A percentile compares a stretch with the other conserved stretches of the same genome.
phyloP scores from a whole-genome alignment of 1,140 invertebrate species.

The Apis dorsata region DNA sequence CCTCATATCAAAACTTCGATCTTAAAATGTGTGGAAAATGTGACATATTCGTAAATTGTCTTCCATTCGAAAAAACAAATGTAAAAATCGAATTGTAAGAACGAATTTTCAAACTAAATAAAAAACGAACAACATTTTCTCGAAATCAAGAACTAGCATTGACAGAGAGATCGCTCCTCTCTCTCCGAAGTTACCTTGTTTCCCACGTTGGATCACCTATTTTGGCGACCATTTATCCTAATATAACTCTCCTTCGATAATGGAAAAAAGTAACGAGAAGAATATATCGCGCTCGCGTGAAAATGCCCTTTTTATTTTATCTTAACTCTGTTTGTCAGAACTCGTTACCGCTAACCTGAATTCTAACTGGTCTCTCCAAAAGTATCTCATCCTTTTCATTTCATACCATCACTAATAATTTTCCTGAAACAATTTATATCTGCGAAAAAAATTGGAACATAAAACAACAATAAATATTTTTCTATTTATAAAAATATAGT shows the following conservation, averaged over 20 bases:
- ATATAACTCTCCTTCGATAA: background rate
- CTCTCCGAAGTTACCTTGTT: constrained; percentile 77
- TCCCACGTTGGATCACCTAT: constrained; percentile 75
- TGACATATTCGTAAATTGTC: too few species aligned
- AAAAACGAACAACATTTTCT: background rate
- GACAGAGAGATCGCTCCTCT: constrained; percentile 78
- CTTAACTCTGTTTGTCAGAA: background rate
- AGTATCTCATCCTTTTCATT: background rate
- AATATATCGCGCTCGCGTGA: background rate
- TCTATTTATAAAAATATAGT: too few species aligned
- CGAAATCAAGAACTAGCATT: constrained; percentile 71
- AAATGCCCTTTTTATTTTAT: background rate
- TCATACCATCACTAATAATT: background rate
- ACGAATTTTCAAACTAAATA: background rate
- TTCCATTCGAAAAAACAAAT: background rate
- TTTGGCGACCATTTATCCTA: constrained; percentile 53
- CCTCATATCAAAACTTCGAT: constrained; percentile 38
- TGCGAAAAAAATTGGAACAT: background rate
- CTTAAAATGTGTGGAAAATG: background rate
- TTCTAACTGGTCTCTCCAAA: background rate
- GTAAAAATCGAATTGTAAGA: background rate
- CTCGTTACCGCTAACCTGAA: background rate
- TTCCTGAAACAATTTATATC: background rate
- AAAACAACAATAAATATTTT: background rate
- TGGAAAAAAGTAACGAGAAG: background rate